Evolutionary conservation across 2,888 invertebrate genomes (phyloP).

Genomic region (Ichneumoninae sp.): DNA sequence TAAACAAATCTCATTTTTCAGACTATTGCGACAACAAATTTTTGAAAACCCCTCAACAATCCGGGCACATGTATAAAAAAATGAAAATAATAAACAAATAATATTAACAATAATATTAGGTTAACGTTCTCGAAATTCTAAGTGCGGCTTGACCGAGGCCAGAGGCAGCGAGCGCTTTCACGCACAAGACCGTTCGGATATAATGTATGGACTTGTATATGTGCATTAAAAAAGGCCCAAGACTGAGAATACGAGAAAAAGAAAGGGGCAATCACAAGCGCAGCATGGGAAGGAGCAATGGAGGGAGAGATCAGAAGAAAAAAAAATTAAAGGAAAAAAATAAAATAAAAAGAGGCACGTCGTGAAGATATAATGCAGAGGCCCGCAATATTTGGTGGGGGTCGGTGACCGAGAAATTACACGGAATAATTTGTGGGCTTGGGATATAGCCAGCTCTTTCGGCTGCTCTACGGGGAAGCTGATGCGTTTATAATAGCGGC

Average conservation of each 20-base stretch:
- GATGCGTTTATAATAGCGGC: slow-evolving; percentile 83
- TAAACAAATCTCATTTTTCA: not conserved
- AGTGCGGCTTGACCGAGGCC: slow-evolving; percentile 31
- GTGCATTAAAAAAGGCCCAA: slow-evolving; percentile 26
- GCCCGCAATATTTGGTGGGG: slow-evolving; percentile 72
- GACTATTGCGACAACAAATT: not conserved
- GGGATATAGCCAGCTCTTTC: slow-evolving; percentile 63
- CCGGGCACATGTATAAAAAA: not conserved
- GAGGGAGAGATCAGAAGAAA: slow-evolving; percentile 29
- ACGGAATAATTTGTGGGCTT: slow-evolving; percentile 81
- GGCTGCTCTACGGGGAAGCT: slow-evolving; percentile 70
- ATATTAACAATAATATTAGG: slow-evolving; percentile 54
- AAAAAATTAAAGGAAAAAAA: slow-evolving; percentile 40
- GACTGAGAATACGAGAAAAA: slow-evolving; percentile 54
- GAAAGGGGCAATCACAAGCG: slow-evolving; percentile 52
- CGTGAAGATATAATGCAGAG: slow-evolving; percentile 64
- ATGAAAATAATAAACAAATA: slow-evolving; percentile 24
- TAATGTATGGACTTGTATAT: slow-evolving; percentile 58
- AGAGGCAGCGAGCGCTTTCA: slow-evolving; percentile 54
- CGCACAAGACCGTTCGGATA: slow-evolving; percentile 29
- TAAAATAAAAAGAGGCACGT: slow-evolving; percentile 45
- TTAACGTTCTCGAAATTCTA: slow-evolving; percentile 57
- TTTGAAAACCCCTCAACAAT: too few species aligned
- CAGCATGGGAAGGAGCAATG: slow-evolving; percentile 45
- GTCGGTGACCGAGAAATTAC: slow-evolving; percentile 78